Evolutionary conservation across 1,140 invertebrate genomes (phyloP).

Genomic region (Contarinia nasturtii): DNA sequence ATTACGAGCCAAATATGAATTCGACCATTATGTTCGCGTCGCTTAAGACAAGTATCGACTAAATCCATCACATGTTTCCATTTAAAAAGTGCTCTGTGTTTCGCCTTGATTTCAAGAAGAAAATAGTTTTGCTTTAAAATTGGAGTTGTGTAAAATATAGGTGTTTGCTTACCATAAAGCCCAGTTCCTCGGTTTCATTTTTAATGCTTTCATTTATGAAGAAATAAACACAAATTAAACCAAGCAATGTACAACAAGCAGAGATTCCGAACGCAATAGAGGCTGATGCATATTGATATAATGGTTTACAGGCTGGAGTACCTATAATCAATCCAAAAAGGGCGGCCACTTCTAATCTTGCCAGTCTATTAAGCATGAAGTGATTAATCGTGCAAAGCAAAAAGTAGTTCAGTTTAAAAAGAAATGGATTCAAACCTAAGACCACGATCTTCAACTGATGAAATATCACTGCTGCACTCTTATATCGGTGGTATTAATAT

Average conservation of each 20-base stretch:
- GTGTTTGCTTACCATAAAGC: neutral
- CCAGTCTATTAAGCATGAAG: constrained; percentile 30
- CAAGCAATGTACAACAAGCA: constrained; percentile 10
- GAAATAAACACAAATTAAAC: constrained; percentile 13
- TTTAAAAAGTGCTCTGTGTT: constrained; percentile 29
- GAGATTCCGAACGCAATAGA: constrained; percentile 12
- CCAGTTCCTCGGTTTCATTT: neutral
- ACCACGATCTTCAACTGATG: too few relatives aligned
- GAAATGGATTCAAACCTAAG: too few relatives aligned
- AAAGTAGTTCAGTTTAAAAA: too few relatives aligned
- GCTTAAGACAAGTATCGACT: constrained; percentile 34
- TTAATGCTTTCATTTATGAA: constrained; percentile 16
- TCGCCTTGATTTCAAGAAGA: constrained; percentile 19
- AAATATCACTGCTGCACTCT: too few relatives aligned
- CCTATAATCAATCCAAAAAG: constrained; percentile 35
- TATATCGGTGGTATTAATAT: too few relatives aligned
- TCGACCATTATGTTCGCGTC: constrained; percentile 34
- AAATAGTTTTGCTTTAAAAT: neutral
- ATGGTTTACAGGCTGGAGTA: constrained; percentile 27
- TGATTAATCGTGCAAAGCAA: too few relatives aligned
- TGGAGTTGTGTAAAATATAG: too few relatives aligned
- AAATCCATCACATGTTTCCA: constrained; percentile 34
- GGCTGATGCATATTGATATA: constrained; percentile 12
- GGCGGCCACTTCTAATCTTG: constrained; percentile 34
- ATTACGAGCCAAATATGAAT: constrained; percentile 37